Conservation (phyloP, 2,888 invertebrate genomes). For the Ptilodon capucinus region DNA sequence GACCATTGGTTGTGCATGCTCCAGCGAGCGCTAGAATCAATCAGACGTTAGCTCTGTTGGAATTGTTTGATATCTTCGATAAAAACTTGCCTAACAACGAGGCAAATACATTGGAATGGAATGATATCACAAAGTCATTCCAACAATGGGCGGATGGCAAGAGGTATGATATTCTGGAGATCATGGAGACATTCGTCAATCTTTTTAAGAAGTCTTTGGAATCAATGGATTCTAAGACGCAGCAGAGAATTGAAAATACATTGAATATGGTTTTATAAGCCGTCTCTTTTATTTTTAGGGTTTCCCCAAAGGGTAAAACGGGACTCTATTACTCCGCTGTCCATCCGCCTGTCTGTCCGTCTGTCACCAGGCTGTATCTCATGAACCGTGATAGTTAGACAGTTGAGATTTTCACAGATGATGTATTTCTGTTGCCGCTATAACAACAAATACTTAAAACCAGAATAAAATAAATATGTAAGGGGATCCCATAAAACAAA, state of each 20-base stretch:
- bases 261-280: constrained; percentile 5
- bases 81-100: constrained; percentile 28
- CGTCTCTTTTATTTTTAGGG: too few species aligned
- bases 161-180: constrained; percentile 22
- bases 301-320: too few species aligned
- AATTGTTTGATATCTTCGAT: constrained; percentile 38
- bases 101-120: constrained; percentile 30
- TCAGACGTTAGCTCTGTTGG: constrained; percentile 41
- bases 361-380: too few species aligned
- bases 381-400: too few species aligned
- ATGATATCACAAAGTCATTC: constrained; percentile 25
- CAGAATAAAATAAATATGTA: too few species aligned
- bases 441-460: too few species aligned
- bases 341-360: too few species aligned
- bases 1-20: constrained; percentile 29
- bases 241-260: constrained; percentile 9
- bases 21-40: constrained; percentile 17
- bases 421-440: too few species aligned
- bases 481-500: too few species aligned
- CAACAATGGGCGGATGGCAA: constrained; percentile 28
- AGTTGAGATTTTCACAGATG: too few species aligned
- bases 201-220: constrained; percentile 9
- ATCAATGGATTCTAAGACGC: constrained; percentile 2
- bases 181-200: constrained; percentile 18
- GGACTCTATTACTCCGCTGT: too few species aligned